These are phyloP conservation scores for Metaphire vulgaris DNA, from an alignment of 1,140 invertebrate genomes.

Conservation along the genomic window DNA sequence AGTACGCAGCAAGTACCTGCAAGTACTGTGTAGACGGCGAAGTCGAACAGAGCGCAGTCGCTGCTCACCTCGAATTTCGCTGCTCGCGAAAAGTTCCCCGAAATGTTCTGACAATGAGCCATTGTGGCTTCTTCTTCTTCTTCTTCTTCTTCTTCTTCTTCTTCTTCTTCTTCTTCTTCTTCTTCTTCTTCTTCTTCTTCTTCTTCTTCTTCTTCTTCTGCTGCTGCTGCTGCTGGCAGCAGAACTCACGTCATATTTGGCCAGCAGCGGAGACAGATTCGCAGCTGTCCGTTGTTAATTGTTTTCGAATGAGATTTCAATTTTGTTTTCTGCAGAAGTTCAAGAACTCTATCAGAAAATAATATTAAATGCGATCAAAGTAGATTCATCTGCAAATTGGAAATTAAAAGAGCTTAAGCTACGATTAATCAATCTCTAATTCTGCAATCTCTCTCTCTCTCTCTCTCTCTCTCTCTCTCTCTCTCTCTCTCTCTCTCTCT, in stretches of 20 bases:
- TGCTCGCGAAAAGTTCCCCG: background rate
- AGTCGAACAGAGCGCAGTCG: conserved; percentile 26
- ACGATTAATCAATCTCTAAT: background rate
- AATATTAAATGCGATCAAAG: too few relatives aligned
- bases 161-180: background rate
- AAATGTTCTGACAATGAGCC: background rate
- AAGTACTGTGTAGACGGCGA: conserved; percentile 22
- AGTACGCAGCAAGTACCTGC: conserved; percentile 13
- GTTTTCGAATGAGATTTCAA: too few relatives aligned
- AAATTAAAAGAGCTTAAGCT: too few relatives aligned
- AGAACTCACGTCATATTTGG: too few relatives aligned
- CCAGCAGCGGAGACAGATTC: too few relatives aligned
- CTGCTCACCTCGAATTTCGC: conserved; percentile 1
- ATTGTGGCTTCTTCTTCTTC: background rate
- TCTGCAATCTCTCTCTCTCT: background rate
- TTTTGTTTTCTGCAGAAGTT: too few relatives aligned
- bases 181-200: background rate
- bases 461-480: background rate
- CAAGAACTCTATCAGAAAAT: too few relatives aligned
- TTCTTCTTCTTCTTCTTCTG: background rate
- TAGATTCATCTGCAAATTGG: too few relatives aligned
- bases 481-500: background rate
- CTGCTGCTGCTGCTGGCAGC: background rate
- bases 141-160: background rate
- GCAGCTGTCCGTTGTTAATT: too few relatives aligned